Base-by-base conservation (phyloP, 2,797 vertebrate species). In the Tapirus indicus region DNA sequence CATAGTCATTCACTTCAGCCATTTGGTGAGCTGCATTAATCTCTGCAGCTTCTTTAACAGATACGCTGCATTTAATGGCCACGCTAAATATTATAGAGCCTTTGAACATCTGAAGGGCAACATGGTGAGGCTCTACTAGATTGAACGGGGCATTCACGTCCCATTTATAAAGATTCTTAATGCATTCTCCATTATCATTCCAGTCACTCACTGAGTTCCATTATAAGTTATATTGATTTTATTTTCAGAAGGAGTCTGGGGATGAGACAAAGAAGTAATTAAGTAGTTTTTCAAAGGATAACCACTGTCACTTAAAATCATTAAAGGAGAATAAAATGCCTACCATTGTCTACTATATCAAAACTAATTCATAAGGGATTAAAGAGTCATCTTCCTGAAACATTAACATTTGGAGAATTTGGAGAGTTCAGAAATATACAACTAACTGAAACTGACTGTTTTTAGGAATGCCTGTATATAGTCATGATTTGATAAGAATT, bases 221-320 rank as follows among this genome's bases (percentile, higher is more conserved):
- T 98, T 98, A 97, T 97, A 97, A 98, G 98, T 98, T 97, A 94
- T 97, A 99, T 98, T 96, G 97, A 98, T 97, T 79, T 14, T 56
- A 77, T 98, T 98, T 98, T 98, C 97, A 95, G 94, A 97, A 96
- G 38, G 35, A 98, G 94, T 92, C 72, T 97, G 66, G 84, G 98
- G 95, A 98, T 98, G 97, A 98, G 97, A 97, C 71, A 97, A 29
- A 78, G 91, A 86, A 95, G 88, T 96, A 98, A 98, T 98, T 92
- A 97, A 95, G 95, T 64, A 98, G 96, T 98, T 98, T 98, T 98
- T 98, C 97, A 98, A 97, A 96, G 71, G 69, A 94, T 86, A 97
- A 91, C 83, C 75, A 90, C 68, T 97, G 94, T 90, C 97, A 97
- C 91, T 93, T 96, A 89, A 97, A 95, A 88, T 95, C 52, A 44